A percentile compares a stretch with the other conserved stretches of the same genome.
Conservation (phyloP, 2,797 vertebrate species). For the Pseudochromis fuscus region DNA sequence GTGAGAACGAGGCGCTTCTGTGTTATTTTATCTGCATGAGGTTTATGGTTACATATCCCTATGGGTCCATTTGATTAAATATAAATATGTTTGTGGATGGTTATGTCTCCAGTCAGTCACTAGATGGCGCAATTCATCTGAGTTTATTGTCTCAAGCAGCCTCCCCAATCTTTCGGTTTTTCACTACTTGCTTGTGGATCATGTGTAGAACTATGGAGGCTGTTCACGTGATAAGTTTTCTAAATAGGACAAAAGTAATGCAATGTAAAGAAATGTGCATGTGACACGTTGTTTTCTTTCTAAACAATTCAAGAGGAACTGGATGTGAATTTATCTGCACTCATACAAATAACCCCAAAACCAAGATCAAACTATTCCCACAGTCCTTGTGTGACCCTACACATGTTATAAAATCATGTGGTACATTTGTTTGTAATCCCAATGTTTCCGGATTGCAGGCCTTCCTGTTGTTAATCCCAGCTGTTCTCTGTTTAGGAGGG, state of each 20-base stretch:
- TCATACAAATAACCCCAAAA: no score
- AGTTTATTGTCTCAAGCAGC: neutral
- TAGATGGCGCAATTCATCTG: slow-evolving; percentile 57
- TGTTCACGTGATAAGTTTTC: neutral
- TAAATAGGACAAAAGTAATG: neutral
- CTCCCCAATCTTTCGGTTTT: neutral
- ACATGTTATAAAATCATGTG: neutral
- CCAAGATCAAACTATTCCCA: no score
- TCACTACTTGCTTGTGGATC: neutral
- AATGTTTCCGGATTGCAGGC: neutral
- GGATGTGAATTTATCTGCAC: neutral
- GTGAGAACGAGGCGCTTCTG: neutral
- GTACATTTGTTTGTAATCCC: neutral
- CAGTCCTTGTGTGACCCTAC: neutral
- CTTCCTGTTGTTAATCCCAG: neutral
- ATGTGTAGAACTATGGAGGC: neutral
- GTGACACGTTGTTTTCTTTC: neutral
- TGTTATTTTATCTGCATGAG: neutral
- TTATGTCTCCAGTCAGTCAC: slow-evolving; percentile 16
- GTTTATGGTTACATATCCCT: neutral
- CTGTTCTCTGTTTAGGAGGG: slow-evolving; percentile 18
- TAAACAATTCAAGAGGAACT: neutral
- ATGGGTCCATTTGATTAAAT: neutral
- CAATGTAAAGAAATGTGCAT: neutral
- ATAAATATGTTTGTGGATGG: neutral